phyloP scores from a whole-genome alignment of 2,113 vertebrate genomes.

The Columba janthina region DNA sequence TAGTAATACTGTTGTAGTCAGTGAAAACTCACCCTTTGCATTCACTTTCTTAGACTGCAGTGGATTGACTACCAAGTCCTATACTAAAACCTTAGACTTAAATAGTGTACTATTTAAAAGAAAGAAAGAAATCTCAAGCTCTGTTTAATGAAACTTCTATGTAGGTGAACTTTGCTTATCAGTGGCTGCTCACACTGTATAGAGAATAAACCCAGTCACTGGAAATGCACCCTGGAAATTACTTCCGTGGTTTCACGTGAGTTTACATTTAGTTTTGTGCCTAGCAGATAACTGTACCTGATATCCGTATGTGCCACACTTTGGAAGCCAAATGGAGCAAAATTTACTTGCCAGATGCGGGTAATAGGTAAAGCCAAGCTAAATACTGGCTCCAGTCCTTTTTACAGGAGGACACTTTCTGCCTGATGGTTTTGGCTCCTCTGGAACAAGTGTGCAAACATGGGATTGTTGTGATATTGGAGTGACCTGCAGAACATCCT shows the following conservation, averaged over 20 bases:
- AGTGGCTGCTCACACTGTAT: neutral
- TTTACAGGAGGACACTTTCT: conserved; percentile 6
- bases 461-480: neutral
- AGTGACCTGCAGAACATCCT: conserved; percentile 32
- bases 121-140: neutral
- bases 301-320: neutral
- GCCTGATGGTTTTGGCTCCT: conserved; percentile 40
- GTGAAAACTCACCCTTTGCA: neutral
- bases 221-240: neutral
- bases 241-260: neutral
- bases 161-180: neutral
- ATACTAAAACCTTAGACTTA: neutral
- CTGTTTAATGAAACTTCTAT: neutral
- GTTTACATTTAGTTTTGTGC: neutral
- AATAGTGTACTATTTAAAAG: neutral
- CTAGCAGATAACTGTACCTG: neutral
- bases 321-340: neutral
- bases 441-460: neutral
- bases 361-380: conserved; percentile 30
- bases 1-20: neutral
- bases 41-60: neutral
- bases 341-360: conserved; percentile 3
- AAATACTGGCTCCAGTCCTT: neutral
- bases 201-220: neutral
- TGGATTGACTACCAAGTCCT: neutral